Conservation (phyloP, 2,797 vertebrate genomes). For the Diplodus sargus region DNA sequence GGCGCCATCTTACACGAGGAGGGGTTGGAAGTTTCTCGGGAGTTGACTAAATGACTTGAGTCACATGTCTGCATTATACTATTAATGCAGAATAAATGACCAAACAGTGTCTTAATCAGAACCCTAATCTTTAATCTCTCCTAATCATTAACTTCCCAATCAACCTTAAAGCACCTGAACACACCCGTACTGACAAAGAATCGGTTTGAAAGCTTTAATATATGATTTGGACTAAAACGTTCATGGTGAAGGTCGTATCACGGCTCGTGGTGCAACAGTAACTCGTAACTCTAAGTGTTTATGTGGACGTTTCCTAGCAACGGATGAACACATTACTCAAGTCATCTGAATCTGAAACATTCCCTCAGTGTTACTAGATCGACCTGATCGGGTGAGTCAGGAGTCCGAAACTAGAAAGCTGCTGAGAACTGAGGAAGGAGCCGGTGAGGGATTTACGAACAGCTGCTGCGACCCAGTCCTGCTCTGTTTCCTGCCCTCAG, state of each 20-base stretch:
- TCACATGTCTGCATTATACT: too few relatives aligned
- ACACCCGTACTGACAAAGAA: too few relatives aligned
- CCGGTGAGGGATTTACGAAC: slow-evolving; percentile 11
- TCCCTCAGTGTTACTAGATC: neutral
- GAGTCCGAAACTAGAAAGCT: neutral
- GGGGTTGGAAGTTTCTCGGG: too few relatives aligned
- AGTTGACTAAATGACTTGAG: too few relatives aligned
- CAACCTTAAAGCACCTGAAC: too few relatives aligned
- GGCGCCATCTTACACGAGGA: too few relatives aligned
- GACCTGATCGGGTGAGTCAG: neutral
- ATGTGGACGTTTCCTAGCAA: neutral
- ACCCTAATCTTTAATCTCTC: too few relatives aligned
- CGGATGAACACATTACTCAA: neutral
- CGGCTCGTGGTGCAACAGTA: neutral
- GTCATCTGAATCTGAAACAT: neutral
- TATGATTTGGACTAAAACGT: too few relatives aligned
- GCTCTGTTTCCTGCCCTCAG: slow-evolving; percentile 42
- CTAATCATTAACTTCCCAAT: too few relatives aligned
- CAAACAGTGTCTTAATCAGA: too few relatives aligned
- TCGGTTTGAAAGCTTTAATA: too few relatives aligned
- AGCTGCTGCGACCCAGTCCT: neutral
- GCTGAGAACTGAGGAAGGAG: neutral
- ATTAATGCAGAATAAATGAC: too few relatives aligned
- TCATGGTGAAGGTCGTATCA: neutral
- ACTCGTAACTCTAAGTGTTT: neutral